These are phyloP conservation scores for Helarctos malayanus DNA, from an alignment of 2,797 vertebrate species.

Conservation along the genomic window DNA sequence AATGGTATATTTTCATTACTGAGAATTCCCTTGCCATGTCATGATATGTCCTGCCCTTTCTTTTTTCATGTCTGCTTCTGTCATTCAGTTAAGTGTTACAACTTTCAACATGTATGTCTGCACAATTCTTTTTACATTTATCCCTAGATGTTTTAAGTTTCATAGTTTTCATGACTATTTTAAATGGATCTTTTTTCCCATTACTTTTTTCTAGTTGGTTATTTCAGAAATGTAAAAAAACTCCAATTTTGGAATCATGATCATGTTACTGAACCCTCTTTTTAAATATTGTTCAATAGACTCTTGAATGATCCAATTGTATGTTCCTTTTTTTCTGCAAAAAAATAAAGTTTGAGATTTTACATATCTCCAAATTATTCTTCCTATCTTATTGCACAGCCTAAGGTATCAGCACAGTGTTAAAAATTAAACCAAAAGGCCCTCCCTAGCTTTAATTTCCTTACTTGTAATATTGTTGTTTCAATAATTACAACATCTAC, in stretches of 20 bases:
- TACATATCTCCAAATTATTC: not conserved
- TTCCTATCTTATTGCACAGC: not conserved
- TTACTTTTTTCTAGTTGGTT: not conserved
- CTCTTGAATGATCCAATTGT: not conserved
- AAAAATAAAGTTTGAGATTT: not conserved
- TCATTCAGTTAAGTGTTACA: not conserved
- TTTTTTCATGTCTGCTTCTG: not conserved
- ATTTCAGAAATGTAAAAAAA: not conserved
- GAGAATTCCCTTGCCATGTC: not conserved
- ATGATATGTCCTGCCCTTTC: not conserved
- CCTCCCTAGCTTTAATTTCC: not conserved
- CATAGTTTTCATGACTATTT: not conserved
- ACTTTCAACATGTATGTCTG: not conserved
- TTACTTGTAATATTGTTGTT: not conserved
- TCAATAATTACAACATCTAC: not conserved
- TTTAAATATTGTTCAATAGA: not conserved
- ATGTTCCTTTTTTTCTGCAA: not conserved
- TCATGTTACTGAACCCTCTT: not conserved
- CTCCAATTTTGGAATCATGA: not conserved
- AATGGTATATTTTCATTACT: not conserved
- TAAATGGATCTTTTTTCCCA: not conserved
- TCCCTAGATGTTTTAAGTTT: not conserved
- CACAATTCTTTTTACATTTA: not conserved
- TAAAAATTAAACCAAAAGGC: not conserved
- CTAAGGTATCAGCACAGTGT: not conserved